Evolutionary conservation across 2,888 invertebrate species (phyloP).

Genomic region (Cinara cedri): DNA sequence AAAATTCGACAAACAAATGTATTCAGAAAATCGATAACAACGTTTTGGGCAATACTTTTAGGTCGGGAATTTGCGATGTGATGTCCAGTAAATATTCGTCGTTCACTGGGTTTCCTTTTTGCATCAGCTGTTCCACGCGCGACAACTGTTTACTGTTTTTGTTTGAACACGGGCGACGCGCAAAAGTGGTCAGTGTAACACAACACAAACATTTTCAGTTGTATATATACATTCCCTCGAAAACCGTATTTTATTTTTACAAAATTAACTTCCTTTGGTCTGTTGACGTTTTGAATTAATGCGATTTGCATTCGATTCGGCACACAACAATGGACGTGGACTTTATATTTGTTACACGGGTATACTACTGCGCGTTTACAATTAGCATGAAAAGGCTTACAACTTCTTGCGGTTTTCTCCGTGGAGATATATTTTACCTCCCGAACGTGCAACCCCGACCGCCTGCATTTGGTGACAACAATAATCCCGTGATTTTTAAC

Average conservation of each 20-base stretch:
- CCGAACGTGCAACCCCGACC: no score
- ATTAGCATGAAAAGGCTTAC: conserved; percentile 33
- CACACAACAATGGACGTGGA: conserved; percentile 23
- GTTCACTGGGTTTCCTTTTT: no score
- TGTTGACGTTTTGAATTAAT: conserved; percentile 39
- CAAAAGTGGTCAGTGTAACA: conserved; percentile 20
- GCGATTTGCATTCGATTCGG: conserved; percentile 36
- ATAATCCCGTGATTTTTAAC: not conserved
- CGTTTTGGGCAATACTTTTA: no score
- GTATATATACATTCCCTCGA: not conserved
- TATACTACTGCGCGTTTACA: conserved; percentile 1
- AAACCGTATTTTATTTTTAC: conserved; percentile 30
- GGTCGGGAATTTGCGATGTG: no score
- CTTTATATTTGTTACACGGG: conserved; percentile 20
- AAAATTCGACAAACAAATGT: no score
- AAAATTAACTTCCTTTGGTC: conserved; percentile 29
- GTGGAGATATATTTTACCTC: not conserved
- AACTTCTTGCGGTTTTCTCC: conserved; percentile 24
- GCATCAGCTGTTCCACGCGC: no score
- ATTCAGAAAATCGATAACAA: no score
- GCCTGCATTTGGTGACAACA: no score
- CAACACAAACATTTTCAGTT: not conserved
- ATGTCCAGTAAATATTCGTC: no score
- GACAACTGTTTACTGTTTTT: not conserved
- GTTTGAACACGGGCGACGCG: not conserved